Conservation (phyloP, 2,113 vertebrate genomes). For the Menura novaehollandiae region DNA sequence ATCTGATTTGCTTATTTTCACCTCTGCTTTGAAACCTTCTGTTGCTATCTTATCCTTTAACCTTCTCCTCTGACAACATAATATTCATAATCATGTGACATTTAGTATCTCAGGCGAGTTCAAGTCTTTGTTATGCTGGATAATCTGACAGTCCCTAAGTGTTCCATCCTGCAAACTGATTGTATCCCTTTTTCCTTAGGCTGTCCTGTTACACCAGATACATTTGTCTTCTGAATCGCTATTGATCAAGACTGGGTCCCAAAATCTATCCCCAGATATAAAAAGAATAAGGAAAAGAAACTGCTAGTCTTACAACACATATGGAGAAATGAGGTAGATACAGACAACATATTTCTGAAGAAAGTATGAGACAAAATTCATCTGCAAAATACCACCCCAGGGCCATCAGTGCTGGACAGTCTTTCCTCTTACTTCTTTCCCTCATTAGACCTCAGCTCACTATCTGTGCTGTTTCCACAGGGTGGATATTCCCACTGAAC, state of each 20-base stretch:
- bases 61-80: neutral
- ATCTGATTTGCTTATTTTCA: neutral
- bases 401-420: fast-evolving
- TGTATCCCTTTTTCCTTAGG: neutral
- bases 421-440: neutral
- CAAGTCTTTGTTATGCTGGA: neutral
- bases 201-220: neutral
- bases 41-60: neutral
- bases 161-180: neutral
- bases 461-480: neutral
- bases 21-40: neutral
- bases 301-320: neutral
- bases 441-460: neutral
- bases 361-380: neutral
- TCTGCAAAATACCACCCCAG: neutral
- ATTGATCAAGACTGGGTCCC: neutral
- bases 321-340: neutral
- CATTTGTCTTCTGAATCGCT: neutral
- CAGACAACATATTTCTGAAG: neutral
- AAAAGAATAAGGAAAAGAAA: neutral
- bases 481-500: neutral
- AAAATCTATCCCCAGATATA: neutral
- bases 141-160: neutral
- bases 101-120: neutral
- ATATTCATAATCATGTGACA: neutral